A percentile compares a stretch with the other conserved stretches of the same genome.
Conservation (phyloP, 2,888 invertebrate genomes). For the Carpatolechia fugitivella region DNA sequence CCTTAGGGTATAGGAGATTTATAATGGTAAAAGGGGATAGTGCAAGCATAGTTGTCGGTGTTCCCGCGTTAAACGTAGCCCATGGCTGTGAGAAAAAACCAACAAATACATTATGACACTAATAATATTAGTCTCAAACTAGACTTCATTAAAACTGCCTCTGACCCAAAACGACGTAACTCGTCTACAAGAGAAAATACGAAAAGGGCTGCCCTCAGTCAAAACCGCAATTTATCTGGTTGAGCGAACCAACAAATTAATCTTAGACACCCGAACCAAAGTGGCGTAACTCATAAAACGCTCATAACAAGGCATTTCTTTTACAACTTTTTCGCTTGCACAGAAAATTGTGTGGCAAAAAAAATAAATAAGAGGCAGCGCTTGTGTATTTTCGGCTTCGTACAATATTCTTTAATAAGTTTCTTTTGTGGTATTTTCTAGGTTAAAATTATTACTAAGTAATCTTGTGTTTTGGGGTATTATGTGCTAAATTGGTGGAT, state of each 20-base stretch:
- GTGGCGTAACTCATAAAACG: conserved; percentile 10
- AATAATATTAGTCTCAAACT: background rate
- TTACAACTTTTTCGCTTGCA: conserved; percentile 5
- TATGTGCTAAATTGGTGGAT: background rate
- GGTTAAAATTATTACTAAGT: background rate
- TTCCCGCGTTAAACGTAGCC: too few species aligned
- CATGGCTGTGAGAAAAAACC: too few species aligned
- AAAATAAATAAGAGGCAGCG: background rate
- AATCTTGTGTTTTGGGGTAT: background rate
- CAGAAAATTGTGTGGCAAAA: conserved; percentile 4
- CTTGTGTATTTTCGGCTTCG: conserved; percentile 1
- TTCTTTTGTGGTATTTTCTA: conserved; percentile 1
- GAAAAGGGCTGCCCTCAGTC: conserved; percentile 12
- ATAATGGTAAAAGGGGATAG: too few species aligned
- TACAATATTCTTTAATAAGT: conserved; percentile 3
- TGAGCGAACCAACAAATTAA: conserved; percentile 45
- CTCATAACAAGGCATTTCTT: conserved; percentile 11
- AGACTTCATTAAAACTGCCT: background rate
- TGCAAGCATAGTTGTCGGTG: too few species aligned
- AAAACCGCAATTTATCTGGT: conserved; percentile 43
- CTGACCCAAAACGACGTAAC: conserved; percentile 34
- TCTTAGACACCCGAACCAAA: conserved; percentile 23
- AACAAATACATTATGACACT: too few species aligned
- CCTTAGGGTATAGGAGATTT: too few species aligned
- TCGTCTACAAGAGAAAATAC: conserved; percentile 1